These are phyloP conservation scores for Nycticorax nycticorax DNA, from an alignment of 2,113 vertebrate genomes.

Conservation along the genomic window DNA sequence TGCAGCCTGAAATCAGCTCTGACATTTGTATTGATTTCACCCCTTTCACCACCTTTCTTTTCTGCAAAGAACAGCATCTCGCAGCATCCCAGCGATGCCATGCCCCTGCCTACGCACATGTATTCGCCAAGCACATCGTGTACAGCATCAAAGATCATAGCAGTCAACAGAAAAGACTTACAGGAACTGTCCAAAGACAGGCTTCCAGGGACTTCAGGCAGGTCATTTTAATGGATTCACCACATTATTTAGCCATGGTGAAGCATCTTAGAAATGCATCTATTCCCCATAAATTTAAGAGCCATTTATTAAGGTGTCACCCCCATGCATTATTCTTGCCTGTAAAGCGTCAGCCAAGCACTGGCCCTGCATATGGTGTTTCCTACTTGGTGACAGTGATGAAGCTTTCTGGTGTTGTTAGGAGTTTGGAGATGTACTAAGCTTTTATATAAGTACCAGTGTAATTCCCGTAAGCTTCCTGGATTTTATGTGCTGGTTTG, in stretches of 20 bases:
- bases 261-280: not conserved
- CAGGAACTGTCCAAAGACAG: not conserved
- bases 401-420: not conserved
- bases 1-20: not conserved
- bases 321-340: not conserved
- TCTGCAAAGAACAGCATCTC: not conserved
- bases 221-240: not conserved
- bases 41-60: not conserved
- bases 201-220: not conserved
- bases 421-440: not conserved
- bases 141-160: not conserved
- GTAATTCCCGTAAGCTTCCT: not conserved
- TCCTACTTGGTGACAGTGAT: not conserved
- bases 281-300: not conserved
- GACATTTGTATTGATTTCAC: not conserved
- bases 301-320: slow-evolving; percentile 13
- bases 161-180: not conserved
- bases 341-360: not conserved
- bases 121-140: not conserved
- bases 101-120: fast-evolving
- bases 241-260: not conserved
- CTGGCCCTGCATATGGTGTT: not conserved
- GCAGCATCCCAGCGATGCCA: not conserved
- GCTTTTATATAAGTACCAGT: not conserved
- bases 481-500: not conserved